Percentiles rank a stretch among this genome's conserved stretches.
These are phyloP conservation scores for Paramisgurnus dabryanus DNA, from an alignment of 2,113 vertebrate genomes.

Conservation along the genomic window DNA sequence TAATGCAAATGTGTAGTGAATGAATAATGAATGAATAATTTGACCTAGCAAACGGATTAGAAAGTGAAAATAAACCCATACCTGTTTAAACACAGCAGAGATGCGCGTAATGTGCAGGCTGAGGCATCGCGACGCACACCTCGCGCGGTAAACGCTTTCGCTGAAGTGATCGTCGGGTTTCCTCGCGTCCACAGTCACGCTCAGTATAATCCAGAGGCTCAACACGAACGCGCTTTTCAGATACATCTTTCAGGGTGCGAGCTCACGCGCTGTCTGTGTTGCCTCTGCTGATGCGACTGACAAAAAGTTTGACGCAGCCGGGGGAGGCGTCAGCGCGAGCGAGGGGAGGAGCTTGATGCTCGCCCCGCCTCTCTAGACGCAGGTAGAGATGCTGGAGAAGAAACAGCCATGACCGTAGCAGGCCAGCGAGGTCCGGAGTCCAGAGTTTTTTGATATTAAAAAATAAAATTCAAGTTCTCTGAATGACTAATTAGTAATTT, in stretches of 20 bases:
- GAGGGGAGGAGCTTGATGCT: neutral
- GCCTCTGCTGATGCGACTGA: conserved; percentile 69
- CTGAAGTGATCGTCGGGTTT: conserved; percentile 85
- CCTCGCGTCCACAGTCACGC: conserved; percentile 72
- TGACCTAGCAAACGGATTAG: neutral
- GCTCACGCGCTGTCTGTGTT: neutral
- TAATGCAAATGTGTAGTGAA: too few relatives aligned
- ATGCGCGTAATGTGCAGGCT: conserved; percentile 96
- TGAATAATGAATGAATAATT: too few relatives aligned
- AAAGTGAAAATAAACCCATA: too few relatives aligned
- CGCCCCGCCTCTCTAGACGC: conserved; percentile 19
- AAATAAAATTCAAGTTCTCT: too few relatives aligned
- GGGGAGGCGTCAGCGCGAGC: conserved; percentile 65
- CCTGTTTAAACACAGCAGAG: conserved; percentile 88
- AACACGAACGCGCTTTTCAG: conserved; percentile 63
- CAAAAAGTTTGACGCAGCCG: conserved; percentile 74
- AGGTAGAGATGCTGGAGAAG: conserved; percentile 1
- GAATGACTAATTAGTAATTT: too few relatives aligned
- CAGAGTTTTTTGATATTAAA: too few relatives aligned
- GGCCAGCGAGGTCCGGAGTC: too few relatives aligned
- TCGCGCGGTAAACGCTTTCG: conserved; percentile 80
- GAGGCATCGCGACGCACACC: conserved; percentile 92
- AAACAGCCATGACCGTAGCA: too few relatives aligned
- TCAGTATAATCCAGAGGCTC: conserved; percentile 83
- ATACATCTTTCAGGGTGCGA: neutral